These are phyloP conservation scores for Odontomachus brunneus DNA, from an alignment of 1,140 invertebrate species.

Conservation along the genomic window DNA sequence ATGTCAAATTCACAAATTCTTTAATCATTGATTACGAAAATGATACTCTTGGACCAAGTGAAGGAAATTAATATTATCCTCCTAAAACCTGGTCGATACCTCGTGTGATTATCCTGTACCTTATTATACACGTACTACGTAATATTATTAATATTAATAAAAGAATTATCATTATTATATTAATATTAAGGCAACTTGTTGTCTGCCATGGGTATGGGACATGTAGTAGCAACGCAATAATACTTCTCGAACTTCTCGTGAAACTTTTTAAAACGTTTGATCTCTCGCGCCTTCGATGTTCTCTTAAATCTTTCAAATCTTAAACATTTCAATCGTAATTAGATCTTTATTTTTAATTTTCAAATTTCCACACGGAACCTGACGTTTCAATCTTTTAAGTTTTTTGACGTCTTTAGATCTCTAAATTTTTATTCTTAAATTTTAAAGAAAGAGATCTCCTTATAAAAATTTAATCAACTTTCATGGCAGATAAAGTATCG, in stretches of 20 bases:
- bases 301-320: background rate
- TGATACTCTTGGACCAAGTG: slow-evolving; percentile 68
- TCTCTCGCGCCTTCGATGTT: background rate
- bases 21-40: slow-evolving; percentile 23
- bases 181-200: slow-evolving; percentile 28
- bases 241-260: background rate
- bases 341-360: background rate
- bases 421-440: background rate
- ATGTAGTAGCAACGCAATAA: background rate
- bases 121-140: slow-evolving; percentile 67
- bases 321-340: background rate
- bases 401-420: background rate
- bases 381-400: background rate
- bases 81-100: slow-evolving; percentile 42
- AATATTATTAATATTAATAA: slow-evolving; percentile 57
- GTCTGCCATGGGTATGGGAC: slow-evolving; percentile 37
- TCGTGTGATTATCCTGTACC: slow-evolving; percentile 80
- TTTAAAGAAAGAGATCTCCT: background rate
- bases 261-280: slow-evolving; percentile 1
- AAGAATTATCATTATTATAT: slow-evolving; percentile 54
- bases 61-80: slow-evolving; percentile 61
- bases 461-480: background rate
- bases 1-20: slow-evolving; percentile 20
- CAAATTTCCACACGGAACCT: background rate
- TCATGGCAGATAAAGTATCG: slow-evolving; percentile 41